These are phyloP conservation scores for Coccyzus lansbergi DNA, from an alignment of 2,797 vertebrate species.

Conservation along the genomic window DNA sequence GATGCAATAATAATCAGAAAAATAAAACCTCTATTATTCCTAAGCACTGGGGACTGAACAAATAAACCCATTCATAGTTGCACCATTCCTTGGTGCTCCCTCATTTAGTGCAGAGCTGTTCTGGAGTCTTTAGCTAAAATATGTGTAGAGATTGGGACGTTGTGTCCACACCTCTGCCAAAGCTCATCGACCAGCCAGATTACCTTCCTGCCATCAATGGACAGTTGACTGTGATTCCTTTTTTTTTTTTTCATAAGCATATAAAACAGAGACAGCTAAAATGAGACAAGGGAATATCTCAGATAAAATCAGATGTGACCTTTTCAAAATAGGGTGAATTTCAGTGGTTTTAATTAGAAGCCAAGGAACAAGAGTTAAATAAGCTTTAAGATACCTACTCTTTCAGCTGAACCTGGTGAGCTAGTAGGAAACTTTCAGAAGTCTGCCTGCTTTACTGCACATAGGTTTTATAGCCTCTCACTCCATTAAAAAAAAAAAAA, in stretches of 20 bases:
- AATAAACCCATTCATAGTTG: background rate
- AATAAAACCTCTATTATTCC: conserved; percentile 8
- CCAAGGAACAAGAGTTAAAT: conserved; percentile 20
- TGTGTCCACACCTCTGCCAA: background rate
- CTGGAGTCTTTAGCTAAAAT: background rate
- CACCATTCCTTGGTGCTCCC: background rate
- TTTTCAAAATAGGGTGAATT: conserved; percentile 57
- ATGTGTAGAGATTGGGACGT: background rate
- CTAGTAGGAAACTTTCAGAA: conserved; percentile 17
- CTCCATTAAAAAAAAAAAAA: conserved; percentile 78
- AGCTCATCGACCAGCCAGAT: background rate
- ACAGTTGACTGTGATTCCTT: background rate
- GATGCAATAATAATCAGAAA: background rate
- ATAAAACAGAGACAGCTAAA: conserved; percentile 42
- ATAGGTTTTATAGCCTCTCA: conserved; percentile 73
- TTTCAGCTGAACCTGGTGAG: background rate
- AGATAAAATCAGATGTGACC: conserved; percentile 70
- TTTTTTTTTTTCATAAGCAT: background rate
- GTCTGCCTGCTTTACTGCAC: conserved; percentile 53
- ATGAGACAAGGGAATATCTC: conserved; percentile 50
- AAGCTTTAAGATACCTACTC: conserved; percentile 29
- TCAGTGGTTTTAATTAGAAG: conserved; percentile 72
- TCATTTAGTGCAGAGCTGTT: background rate
- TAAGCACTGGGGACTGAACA: background rate
- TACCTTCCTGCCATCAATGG: background rate